Evolutionary conservation across 2,797 vertebrate species (phyloP).

Genomic region (Hippoglossus hippoglossus): DNA sequence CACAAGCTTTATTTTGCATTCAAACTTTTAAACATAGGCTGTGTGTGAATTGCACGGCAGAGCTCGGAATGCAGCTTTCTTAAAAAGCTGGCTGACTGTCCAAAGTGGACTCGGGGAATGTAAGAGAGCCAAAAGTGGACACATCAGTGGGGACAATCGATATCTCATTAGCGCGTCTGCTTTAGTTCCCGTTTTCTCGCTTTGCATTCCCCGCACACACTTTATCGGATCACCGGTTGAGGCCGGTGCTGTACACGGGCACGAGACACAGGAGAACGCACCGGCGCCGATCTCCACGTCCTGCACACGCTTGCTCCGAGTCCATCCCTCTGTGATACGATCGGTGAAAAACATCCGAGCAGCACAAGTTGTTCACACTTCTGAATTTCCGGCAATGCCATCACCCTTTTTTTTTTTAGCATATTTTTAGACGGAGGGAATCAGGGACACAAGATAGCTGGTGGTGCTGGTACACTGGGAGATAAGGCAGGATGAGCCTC

Average conservation of each 20-base stretch:
- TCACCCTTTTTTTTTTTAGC: slow-evolving; percentile 65
- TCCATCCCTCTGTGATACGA: slow-evolving; percentile 44
- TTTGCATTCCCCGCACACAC: slow-evolving; percentile 62
- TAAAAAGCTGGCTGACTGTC: slow-evolving; percentile 57
- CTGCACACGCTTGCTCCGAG: slow-evolving; percentile 18
- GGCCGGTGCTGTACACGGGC: slow-evolving; percentile 24
- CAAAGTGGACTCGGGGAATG: slow-evolving; percentile 58
- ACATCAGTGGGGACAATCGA: slow-evolving; percentile 72
- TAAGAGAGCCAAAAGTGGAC: slow-evolving; percentile 69
- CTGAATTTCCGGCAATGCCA: slow-evolving; percentile 54
- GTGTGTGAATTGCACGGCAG: slow-evolving; percentile 37
- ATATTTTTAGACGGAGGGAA: slow-evolving; percentile 69
- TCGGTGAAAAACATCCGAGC: slow-evolving; percentile 50
- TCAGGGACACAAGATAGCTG: slow-evolving; percentile 65
- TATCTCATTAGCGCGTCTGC: slow-evolving; percentile 73
- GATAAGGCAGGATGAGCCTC: slow-evolving; percentile 79
- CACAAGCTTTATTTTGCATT: slow-evolving; percentile 16
- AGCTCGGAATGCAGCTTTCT: slow-evolving; percentile 40
- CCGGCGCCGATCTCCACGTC: slow-evolving; percentile 31
- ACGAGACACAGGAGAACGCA: slow-evolving; percentile 24
- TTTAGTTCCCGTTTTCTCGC: slow-evolving; percentile 70
- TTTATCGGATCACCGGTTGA: slow-evolving; percentile 45
- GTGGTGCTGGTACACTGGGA: slow-evolving; percentile 61
- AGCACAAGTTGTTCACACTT: slow-evolving; percentile 40
- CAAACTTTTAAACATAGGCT: slow-evolving; percentile 33